A percentile compares a stretch with the other conserved stretches of the same genome.
Evolutionary conservation across 1,140 invertebrate genomes (phyloP).

Genomic region (Sipha flava): DNA sequence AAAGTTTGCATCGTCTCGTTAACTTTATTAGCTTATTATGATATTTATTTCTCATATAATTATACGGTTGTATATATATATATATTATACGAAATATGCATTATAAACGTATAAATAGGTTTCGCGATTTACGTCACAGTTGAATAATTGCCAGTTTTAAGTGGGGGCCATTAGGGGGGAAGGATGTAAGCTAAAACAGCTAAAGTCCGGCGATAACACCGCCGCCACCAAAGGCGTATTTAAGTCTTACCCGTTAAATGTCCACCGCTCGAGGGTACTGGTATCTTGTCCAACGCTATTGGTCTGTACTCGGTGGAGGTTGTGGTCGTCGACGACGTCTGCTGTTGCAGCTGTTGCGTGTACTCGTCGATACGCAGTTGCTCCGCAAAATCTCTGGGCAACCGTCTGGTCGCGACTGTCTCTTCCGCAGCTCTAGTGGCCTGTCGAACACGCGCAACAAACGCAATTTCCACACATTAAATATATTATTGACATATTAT

Average conservation of each 20-base stretch:
- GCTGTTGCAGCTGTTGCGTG: neutral
- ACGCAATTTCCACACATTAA: neutral
- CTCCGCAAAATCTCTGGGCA: neutral
- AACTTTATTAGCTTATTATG: no score
- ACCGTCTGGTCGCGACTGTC: neutral
- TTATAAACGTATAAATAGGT: no score
- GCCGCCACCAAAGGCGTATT: neutral
- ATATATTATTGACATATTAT: no score
- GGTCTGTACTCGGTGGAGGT: neutral
- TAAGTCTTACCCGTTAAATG: neutral
- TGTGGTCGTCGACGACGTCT: neutral
- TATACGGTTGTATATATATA: no score
- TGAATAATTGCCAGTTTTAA: no score
- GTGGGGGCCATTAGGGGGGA: no score
- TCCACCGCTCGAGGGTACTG: neutral
- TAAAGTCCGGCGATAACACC: no score
- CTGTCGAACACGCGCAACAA: neutral
- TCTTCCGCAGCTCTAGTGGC: neutral
- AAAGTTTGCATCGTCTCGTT: no score
- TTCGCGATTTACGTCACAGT: no score
- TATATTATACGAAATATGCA: no score
- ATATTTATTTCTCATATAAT: no score
- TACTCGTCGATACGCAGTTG: conserved; percentile 17
- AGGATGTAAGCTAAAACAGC: no score
- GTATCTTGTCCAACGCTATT: conserved; percentile 9